phyloP scores from a whole-genome alignment of 92 coral and sea anemone species.

The Virgularia gustaviana region DNA sequence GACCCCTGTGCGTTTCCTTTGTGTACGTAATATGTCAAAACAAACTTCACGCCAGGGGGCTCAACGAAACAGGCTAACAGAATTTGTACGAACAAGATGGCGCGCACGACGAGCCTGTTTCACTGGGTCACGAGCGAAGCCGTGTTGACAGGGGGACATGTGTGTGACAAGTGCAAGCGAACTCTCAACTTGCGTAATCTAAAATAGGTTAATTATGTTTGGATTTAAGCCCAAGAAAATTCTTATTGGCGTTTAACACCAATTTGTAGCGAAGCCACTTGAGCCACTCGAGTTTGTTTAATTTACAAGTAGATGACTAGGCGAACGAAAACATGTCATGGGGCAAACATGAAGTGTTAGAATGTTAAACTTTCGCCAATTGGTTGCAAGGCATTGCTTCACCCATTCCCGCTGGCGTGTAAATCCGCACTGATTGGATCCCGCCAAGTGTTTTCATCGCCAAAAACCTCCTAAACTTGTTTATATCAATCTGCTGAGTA shows the following conservation, averaged over 20 bases:
- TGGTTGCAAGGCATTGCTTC: not conserved
- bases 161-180: no score
- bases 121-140: no score
- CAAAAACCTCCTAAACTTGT: slow-evolving; percentile 28
- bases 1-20: slow-evolving; percentile 23
- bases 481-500: slow-evolving; percentile 14
- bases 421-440: slow-evolving; percentile 40
- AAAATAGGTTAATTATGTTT: no score
- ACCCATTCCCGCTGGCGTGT: slow-evolving; percentile 42
- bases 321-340: slow-evolving; percentile 28
- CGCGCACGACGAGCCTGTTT: no score
- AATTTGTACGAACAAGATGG: no score
- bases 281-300: slow-evolving; percentile 33
- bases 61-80: no score
- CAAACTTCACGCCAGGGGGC: slow-evolving; percentile 39
- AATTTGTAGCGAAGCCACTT: slow-evolving; percentile 34
- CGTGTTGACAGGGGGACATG: no score
- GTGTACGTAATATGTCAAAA: slow-evolving; percentile 33
- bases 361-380: not conserved
- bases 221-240: no score
- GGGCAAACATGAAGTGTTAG: slow-evolving; percentile 18
- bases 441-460: slow-evolving; percentile 44
- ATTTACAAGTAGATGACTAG: slow-evolving; percentile 21
- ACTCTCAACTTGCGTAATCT: no score
- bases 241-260: slow-evolving; percentile 36